Percentiles rank a stretch among this genome's conserved stretches.
phyloP scores from a whole-genome alignment of 1,140 invertebrate species.

The Brachionus koreanus region DNA sequence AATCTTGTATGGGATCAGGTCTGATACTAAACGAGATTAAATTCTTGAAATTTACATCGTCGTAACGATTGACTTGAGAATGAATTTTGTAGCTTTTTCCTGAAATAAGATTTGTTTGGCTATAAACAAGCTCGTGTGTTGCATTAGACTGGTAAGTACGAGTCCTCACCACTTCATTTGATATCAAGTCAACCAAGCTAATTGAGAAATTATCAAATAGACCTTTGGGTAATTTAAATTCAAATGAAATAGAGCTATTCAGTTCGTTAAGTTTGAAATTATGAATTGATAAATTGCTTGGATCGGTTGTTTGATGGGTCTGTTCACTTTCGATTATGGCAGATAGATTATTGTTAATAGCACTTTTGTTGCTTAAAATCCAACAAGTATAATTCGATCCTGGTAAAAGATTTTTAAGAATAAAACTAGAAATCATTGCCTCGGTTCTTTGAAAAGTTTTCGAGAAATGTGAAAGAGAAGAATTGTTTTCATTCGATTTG shows the following conservation, averaged over 20 bases:
- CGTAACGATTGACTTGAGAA: neutral
- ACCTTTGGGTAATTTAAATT: neutral
- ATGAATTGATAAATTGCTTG: neutral
- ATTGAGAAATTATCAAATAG: conserved; percentile 22
- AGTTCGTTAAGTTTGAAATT: neutral
- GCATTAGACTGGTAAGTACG: neutral
- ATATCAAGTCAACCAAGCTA: neutral
- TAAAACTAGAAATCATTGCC: neutral
- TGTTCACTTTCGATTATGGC: neutral
- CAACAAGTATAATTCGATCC: conserved; percentile 15
- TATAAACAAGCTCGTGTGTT: neutral
- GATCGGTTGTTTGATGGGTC: neutral
- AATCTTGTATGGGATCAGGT: neutral
- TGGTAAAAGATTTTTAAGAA: neutral
- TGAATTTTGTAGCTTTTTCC: neutral
- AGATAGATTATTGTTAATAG: neutral
- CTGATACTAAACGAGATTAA: neutral
- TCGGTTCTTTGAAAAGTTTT: neutral
- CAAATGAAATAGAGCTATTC: neutral
- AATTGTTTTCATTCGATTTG: neutral
- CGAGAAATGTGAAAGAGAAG: neutral
- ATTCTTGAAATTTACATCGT: neutral
- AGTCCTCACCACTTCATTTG: neutral
- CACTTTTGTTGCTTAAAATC: neutral
- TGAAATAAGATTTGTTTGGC: neutral